These are phyloP conservation scores for Drosophila funebris DNA, from an alignment of 1,140 invertebrate species.

Conservation along the genomic window DNA sequence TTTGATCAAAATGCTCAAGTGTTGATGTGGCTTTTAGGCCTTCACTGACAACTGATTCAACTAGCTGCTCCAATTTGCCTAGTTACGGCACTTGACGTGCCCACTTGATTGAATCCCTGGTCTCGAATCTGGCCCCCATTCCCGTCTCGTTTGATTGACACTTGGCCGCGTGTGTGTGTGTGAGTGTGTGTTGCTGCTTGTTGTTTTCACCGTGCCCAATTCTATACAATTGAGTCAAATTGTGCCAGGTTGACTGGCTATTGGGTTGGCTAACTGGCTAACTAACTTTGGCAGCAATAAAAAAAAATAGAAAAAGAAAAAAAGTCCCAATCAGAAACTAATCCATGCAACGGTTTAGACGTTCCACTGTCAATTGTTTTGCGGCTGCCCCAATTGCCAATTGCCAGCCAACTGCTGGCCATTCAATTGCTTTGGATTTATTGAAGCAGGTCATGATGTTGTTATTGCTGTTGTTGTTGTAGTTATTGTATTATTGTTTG, in stretches of 20 bases:
- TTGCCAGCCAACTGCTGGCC: conserved; percentile 26
- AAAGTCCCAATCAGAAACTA: conserved; percentile 19
- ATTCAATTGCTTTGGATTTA: conserved; percentile 43
- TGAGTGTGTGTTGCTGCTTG: not conserved
- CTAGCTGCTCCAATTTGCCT: conserved; percentile 32
- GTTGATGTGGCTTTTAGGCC: not conserved
- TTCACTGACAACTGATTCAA: conserved; percentile 3
- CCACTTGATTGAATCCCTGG: conserved; percentile 16
- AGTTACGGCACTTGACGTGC: conserved; percentile 34
- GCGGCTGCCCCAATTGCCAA: conserved; percentile 32
- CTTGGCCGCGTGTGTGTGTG: not conserved
- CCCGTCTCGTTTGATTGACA: conserved; percentile 50
- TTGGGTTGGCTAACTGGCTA: not conserved
- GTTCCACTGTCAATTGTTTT: conserved; percentile 42
- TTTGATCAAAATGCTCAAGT: conserved; percentile 1
- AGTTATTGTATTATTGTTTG: conserved; percentile 44
- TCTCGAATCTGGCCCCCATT: not conserved
- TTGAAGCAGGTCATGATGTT: conserved; percentile 68
- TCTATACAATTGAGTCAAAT: conserved; percentile 43
- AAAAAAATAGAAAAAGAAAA: not conserved
- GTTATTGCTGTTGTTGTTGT: not conserved
- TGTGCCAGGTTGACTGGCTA: conserved; percentile 30
- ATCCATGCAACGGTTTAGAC: conserved; percentile 56
- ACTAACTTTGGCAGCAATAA: conserved; percentile 41
- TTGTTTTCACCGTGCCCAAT: conserved; percentile 54